phyloP scores from a whole-genome alignment of 2,797 vertebrate species.

The Myotis daubentonii region DNA sequence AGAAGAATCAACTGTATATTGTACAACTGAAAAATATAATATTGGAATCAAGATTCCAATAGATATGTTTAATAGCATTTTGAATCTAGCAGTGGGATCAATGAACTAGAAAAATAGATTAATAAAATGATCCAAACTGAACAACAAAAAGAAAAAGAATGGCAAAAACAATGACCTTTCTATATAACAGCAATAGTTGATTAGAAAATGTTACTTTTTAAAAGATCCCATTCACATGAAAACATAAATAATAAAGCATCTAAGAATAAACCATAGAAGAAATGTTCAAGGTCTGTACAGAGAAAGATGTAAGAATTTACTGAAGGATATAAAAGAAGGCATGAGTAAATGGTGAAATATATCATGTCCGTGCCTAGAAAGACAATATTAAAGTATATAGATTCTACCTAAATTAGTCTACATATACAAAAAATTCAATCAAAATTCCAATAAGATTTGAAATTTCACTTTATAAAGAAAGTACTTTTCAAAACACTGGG shows the following conservation, averaged over 20 bases:
- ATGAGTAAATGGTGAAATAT: not conserved
- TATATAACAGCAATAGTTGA: not conserved
- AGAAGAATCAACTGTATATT: not conserved
- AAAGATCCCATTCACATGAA: not conserved
- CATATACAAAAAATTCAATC: not conserved
- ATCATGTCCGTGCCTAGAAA: not conserved
- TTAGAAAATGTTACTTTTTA: not conserved
- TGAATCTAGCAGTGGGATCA: not conserved
- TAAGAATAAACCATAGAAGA: not conserved
- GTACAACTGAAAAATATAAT: not conserved
- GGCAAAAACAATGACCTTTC: not conserved
- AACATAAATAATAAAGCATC: not conserved
- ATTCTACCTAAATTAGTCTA: not conserved
- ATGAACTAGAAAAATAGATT: not conserved
- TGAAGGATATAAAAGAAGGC: not conserved
- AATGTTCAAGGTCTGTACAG: not conserved
- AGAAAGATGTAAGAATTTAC: not conserved
- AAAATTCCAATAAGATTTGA: constrained; percentile 15
- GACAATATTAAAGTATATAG: not conserved
- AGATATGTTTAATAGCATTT: not conserved
- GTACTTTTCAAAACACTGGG: not conserved
- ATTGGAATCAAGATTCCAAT: not conserved
- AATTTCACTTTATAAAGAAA: not conserved
- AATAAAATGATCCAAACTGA: not conserved
- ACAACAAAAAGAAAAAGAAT: not conserved